Base-by-base conservation (phyloP, 2,113 vertebrate species). In the Channa maculata region DNA sequence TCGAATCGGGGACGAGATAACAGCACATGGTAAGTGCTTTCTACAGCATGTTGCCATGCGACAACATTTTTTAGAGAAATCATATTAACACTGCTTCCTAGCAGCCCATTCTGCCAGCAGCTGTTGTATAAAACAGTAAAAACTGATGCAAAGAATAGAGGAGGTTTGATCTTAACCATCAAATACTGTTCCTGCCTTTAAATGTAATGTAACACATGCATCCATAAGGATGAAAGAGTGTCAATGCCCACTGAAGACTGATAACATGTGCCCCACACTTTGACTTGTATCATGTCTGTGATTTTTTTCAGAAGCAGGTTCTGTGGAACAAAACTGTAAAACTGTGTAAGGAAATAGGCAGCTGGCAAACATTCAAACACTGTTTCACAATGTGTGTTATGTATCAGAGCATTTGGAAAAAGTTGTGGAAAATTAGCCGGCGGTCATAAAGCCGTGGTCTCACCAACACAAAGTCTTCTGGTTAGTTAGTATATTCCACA, bases 231-330 rank as follows among this genome's bases (percentile, higher is more conserved):
- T 57, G 38, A 62, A 75, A 64, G 36, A 50, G 12, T 0, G n/a
- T 55, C 11, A 60, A 11, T 39, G 15, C 12, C 8, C 12, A 38
- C 2, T 24, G 10, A 12, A 14, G 11, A n/a, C 57, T 69, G 49
- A 78, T 50, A 39, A 59, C 37, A 37, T 38, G 13, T 64, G 79
- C 39, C 43, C 14, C 86, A 74, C 86, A 85, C 60, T 57, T 3
- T 15, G 15, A 59, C 36, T 43, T 36, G 34, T n/a, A 41, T 46
- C 39, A 37, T 45, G 45, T 36, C 34, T 52, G 9, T 67, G 10
- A 54, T 38, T 63, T 51, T 80, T 24, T 24, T 24, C 24, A 78
- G 39, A 2, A 64, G 55, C 53, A 65, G 41, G 41, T n/a, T 64
- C 36, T 50, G 58, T 48, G 53, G 52, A 66, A 38, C 36, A 13